Base-by-base conservation (phyloP, 1,140 invertebrate genomes). In the Drosophila kepulauana region DNA sequence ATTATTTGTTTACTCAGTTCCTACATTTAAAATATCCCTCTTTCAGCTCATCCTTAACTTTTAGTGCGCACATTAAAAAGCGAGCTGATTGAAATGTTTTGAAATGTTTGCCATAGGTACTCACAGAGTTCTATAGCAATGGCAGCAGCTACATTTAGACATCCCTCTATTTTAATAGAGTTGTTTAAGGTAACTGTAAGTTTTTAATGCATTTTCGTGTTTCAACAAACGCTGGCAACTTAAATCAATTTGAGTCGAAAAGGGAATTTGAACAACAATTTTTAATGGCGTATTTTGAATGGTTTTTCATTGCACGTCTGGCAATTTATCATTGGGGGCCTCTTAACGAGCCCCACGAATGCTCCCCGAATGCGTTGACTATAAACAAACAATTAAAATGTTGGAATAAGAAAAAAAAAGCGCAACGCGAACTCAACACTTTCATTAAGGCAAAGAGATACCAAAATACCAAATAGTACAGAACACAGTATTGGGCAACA, bases 351-450 rank as follows among this genome's bases (percentile, higher is more conserved):
- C 82, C 35, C 28, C 41, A 10, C 41, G 41, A 45, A 48, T 46
- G 58, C 70, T 79, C 64, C 43, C 43, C 62, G 71, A 76, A 65
- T 68, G 75, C 84, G 69, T 79, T 84, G 80, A 89, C 84, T 89
- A 80, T 88, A 88, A 88, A 88, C 85, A 88, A 89, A 84, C 85
- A 88, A 88, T 88, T 89, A 81, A 88, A 85, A 70, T 45, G 2
- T 43, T 13, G 3, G 20, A 25, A 25, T 25, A 25, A 25, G 35
- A 10, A 38, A 63, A 57, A 62, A 75, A 76, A 86, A 87, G 76
- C 70, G 79, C 75, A 86, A 76, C 75, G 59, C 79, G 75, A 84
- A 88, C 85, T 88, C 85, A 88, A 88, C 85, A 88, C 85, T 88
- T 88, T 88, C 85, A 84, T 88, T 88, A 84, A 75, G 65, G 43